phyloP scores from a whole-genome alignment of 2,113 vertebrate species.

The human region DNA sequence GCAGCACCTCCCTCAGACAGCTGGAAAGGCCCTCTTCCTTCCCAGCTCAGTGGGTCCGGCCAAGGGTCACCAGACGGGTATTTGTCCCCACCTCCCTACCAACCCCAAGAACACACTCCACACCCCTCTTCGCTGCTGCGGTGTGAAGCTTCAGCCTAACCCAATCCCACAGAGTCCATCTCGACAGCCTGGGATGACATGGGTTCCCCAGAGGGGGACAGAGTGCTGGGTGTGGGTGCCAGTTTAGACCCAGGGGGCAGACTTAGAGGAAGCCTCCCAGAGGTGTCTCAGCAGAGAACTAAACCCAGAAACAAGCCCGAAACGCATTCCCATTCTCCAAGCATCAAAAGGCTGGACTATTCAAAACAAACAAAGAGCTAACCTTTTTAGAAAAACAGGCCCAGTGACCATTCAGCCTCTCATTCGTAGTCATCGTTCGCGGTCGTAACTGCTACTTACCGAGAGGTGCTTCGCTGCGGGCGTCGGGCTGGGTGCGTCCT shows the following conservation, averaged over 20 bases:
- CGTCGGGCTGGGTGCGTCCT: rapidly evolving
- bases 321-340: rapidly evolving
- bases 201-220: no score
- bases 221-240: background rate
- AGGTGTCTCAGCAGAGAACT: background rate
- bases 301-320: rapidly evolving
- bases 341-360: rapidly evolving
- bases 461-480: rapidly evolving
- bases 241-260: background rate
- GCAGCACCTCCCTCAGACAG: rapidly evolving
- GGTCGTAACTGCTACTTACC: rapidly evolving
- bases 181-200: background rate
- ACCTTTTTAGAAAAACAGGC: background rate
- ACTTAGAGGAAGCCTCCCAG: rapidly evolving
- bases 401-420: rapidly evolving
- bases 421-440: rapidly evolving
- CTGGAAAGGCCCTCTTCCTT: rapidly evolving
- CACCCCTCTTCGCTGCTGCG: no score
- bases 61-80: no score
- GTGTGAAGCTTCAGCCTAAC: background rate
- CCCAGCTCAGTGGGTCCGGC: background rate
- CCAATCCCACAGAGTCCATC: background rate
- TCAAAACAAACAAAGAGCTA: rapidly evolving
- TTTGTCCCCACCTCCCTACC: background rate
- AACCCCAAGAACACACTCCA: background rate